Evolutionary conservation across 2,888 invertebrate genomes (phyloP).

Genomic region (Conops quadrifasciatus): DNA sequence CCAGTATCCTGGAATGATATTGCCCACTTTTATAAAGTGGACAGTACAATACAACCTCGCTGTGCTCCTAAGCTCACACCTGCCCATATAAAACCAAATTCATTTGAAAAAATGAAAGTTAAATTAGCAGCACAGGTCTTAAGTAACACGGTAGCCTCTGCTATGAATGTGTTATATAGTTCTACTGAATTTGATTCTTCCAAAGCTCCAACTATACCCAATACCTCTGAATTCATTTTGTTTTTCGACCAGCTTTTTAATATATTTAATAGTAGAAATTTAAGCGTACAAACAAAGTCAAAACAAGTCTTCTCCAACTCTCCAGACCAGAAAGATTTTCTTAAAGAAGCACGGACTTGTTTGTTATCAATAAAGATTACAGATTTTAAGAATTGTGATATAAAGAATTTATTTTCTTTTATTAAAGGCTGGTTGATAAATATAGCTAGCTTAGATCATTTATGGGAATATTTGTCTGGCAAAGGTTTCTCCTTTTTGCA

Average conservation of each 20-base stretch:
- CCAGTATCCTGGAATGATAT: constrained; percentile 11
- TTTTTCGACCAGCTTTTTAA: constrained; percentile 19
- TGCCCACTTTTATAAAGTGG: not conserved
- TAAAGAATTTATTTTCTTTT: not conserved
- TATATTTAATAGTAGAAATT: constrained; percentile 4
- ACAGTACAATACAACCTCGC: not conserved
- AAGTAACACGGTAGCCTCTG: constrained; percentile 18
- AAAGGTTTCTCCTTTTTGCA: constrained; percentile 5
- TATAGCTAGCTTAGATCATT: constrained; percentile 3
- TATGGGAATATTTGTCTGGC: not conserved
- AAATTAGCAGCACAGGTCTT: not conserved
- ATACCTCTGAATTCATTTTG: not conserved
- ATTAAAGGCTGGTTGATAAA: constrained; percentile 1
- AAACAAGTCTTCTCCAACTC: not conserved
- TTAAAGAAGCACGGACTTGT: not conserved
- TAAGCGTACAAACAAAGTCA: not conserved
- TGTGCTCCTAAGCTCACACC: constrained; percentile 12
- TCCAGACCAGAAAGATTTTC: not conserved
- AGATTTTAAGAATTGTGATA: not conserved
- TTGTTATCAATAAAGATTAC: not conserved
- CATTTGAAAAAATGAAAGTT: constrained; percentile 15
- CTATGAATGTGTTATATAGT: not conserved
- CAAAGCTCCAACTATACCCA: not conserved
- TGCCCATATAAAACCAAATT: not conserved
- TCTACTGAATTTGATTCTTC: not conserved